These are phyloP conservation scores for Drosophila littoralis DNA, from an alignment of 1,140 invertebrate species.

Conservation along the genomic window DNA sequence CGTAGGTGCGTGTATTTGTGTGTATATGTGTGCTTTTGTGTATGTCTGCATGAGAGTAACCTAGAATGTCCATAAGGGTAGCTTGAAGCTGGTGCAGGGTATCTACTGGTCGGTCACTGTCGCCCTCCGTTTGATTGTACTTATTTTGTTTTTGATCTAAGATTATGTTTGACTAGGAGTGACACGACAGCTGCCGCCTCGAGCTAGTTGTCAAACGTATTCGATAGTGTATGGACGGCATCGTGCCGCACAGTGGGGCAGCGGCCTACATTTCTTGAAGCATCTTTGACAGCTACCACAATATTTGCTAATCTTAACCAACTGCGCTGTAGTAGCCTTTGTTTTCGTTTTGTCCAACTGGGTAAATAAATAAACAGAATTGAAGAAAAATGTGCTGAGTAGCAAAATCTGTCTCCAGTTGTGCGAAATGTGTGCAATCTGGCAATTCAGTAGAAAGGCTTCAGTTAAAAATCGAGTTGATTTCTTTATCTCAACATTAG, in stretches of 20 bases:
- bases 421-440: background rate
- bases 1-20: too few relatives aligned
- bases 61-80: too few relatives aligned
- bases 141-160: constrained; percentile 18
- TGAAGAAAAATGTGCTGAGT: background rate
- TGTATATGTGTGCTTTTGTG: too few relatives aligned
- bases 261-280: background rate
- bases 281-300: constrained; percentile 15
- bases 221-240: constrained; percentile 11
- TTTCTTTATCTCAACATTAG: background rate
- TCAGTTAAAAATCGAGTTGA: background rate
- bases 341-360: background rate
- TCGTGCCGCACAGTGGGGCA: constrained; percentile 4
- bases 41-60: too few relatives aligned
- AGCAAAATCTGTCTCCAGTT: background rate
- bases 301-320: constrained; percentile 16
- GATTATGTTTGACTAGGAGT: constrained; percentile 19
- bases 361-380: constrained; percentile 22
- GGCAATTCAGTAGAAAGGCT: background rate
- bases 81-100: too few relatives aligned
- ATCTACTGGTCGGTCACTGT: too few relatives aligned
- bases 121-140: too few relatives aligned
- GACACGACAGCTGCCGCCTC: constrained; percentile 45
- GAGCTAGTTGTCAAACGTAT: constrained; percentile 29
- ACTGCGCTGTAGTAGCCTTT: background rate